Base-by-base conservation (phyloP, 1,140 invertebrate genomes). In the Eubasilissa regina region DNA sequence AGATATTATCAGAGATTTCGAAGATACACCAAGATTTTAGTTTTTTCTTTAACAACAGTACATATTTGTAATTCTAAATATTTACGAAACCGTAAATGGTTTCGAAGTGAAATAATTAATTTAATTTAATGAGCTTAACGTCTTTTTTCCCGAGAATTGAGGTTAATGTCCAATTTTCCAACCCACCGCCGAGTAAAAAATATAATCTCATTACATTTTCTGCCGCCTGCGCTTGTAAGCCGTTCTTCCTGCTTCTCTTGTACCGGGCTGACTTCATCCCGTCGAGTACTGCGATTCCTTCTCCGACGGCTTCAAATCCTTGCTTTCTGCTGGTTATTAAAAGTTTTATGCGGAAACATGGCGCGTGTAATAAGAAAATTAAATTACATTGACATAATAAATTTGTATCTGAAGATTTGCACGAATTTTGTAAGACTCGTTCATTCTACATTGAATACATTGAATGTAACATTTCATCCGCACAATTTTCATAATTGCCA, bases 171-270 rank as follows among this genome's bases (percentile, higher is more conserved):
- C 15, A 45, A 45, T 11, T 3, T 45, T 68, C n/a, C n/a, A 43
- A 15, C n/a, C 13, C 12, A 19, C 66, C 45, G 25, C 66, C 48
- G 11, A 66, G 62, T 15, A 66, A 51, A 70, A 70, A 51, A 51
- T 51, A 51, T 9, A 70, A 70, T 70, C 66, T 70, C 47, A 70
- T 70, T 70, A 70, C 47, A 70, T 51, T 35, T 47, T 70, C 66
- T 48, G 11, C 66, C 15, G 21, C 44, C 44, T 47, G 9, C 15
- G 21, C 44, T 25, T 47, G 4, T 21, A 19, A 70, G 66, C 11
- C 66, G 45, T 48, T 48, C 35, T 48, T 48, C 44, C 15, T n/a
- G 4, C 6, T 44, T 4, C 25, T 35, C 12, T 12, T 64, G 62
- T 25, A 64, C 0, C 13, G 15, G 13, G 15, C 53, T 0, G 19